Evolutionary conservation across 2,888 invertebrate species (phyloP), one percentile per base, ranked within the genome.

Genomic region (Synergus gifuensis): DNA sequence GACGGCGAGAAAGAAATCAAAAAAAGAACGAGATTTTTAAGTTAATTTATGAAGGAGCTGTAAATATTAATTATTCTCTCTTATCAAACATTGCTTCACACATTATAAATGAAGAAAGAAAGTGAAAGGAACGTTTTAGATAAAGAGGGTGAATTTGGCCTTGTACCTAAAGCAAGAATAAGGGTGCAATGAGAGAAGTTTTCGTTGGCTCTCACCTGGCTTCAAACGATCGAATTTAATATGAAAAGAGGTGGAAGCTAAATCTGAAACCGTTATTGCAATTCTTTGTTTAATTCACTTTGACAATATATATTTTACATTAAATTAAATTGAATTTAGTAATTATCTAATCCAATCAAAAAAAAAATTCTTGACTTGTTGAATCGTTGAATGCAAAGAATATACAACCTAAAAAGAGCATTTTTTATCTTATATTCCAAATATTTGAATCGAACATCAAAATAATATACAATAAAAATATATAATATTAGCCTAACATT

Each of bases 171-270:
- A 28, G 28, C 11, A 46, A 28, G 49, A 73, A n/a, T n/a, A n/a
- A 54, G 73, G 73, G 73, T 54, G 49, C 22, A 73, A 73, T 73
- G n/a, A 54, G 49, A 54, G 54, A 22, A 73, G 40, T 76, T 58
- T 73, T 73, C 16, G 18, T 60, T 9, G 49, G 66, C 79, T 79
- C 66, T 80, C 82, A 82, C 82, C 82, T 82, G 82, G 82, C 76
- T 11, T 73, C 60, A 54, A 79, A 62, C 36, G 60, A 82, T 79
- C 64, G 79, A 80, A 79, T 76, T 62, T 69, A 69, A 36, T 36
- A 16, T 36, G 49, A 12, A 28, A 16, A 8, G 8, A 73, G 36
- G 49, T 73, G 28, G 16, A n/a, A 73, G 73, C 9, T 49, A 28
- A n/a, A 28, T 73, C 49, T 16, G 22, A 54, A 73, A 73, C 73